Evolutionary conservation across 2,113 vertebrate species (phyloP), one percentile per base, ranked within the genome.

Genomic region (Pelvicachromis taeniatus): DNA sequence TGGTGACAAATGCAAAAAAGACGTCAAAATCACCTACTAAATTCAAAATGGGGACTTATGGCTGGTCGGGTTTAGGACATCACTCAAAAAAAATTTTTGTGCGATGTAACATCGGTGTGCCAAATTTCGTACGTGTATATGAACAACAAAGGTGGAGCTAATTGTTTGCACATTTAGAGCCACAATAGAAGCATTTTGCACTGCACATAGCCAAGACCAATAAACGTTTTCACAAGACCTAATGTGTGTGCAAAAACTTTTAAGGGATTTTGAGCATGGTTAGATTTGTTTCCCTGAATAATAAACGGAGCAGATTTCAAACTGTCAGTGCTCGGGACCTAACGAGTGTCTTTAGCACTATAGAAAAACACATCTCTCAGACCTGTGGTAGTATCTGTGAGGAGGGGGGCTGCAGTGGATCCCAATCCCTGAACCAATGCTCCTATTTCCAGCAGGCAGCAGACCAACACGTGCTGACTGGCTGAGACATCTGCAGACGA

Each of bases 391-490:
- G 96, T 93, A 91, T 99, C 98, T n/a, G 97, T 96, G 3, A 99
- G 89, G 55, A 99, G 95, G 3, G 98, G 96, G 17, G 95, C 94
- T 5, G 96, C 96, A 9, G 96, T 97, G 80, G 98, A 97, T 42
- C 97, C 95, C 56, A 99, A 95, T 45, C 95, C 94, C 59, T 96
- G 89, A 11, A 97, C 77, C 75, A 99, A 95, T 77, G 95, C 96
- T 84, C 97, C 97, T n/a, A 99, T 97, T 31, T 99, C 98, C 92
- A 97, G 96, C 86, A 99, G 95, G 6, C 96, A 96, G 91, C 97
- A 98, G 21, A 97, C 95, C 90, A 99, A 87, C 54, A 96, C 91
- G 9, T 99, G 97, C 82, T 97, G 97, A 94, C 94, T 96, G 54
- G 95, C 93, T 40, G 94, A 87, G 56, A 97, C 54, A 45, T 98